These are phyloP conservation scores for Drosophila punjabiensis DNA, from an alignment of 1,140 invertebrate species.

Conservation along the genomic window DNA sequence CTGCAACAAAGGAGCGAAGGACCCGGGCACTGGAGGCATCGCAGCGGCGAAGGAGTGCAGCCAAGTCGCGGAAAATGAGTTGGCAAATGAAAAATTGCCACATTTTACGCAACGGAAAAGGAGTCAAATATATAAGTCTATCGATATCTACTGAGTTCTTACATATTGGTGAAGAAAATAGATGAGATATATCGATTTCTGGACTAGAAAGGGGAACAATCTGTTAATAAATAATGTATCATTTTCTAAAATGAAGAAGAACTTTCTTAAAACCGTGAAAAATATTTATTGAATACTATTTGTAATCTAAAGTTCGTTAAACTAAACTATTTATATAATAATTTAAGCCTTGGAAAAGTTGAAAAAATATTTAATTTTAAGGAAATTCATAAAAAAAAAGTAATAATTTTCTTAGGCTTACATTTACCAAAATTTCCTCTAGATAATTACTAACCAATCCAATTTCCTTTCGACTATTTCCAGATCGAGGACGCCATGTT, in stretches of 20 bases:
- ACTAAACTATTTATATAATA: background rate
- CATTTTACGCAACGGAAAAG: slow-evolving; percentile 11
- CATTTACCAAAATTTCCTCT: background rate
- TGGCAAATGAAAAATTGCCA: slow-evolving; percentile 32
- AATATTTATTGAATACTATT: background rate
- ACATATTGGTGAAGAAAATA: background rate
- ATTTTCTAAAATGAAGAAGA: background rate
- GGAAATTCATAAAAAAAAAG: too few relatives aligned
- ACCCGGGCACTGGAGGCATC: background rate
- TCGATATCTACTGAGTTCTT: background rate
- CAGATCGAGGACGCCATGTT: slow-evolving; percentile 99
- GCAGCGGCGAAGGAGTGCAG: slow-evolving; percentile 9
- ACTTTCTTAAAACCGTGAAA: background rate
- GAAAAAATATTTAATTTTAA: background rate
- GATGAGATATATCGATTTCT: background rate
- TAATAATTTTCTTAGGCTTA: background rate
- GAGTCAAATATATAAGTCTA: background rate
- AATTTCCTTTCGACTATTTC: slow-evolving; percentile 85
- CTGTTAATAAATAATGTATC: background rate
- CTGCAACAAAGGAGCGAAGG: slow-evolving; percentile 34
- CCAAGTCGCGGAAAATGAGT: slow-evolving; percentile 29
- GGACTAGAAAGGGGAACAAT: background rate
- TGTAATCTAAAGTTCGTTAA: background rate
- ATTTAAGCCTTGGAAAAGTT: background rate
- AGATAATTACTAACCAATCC: slow-evolving; percentile 22